phyloP scores from a whole-genome alignment of 2,113 vertebrate genomes.

The Neopipo cinnamomea region DNA sequence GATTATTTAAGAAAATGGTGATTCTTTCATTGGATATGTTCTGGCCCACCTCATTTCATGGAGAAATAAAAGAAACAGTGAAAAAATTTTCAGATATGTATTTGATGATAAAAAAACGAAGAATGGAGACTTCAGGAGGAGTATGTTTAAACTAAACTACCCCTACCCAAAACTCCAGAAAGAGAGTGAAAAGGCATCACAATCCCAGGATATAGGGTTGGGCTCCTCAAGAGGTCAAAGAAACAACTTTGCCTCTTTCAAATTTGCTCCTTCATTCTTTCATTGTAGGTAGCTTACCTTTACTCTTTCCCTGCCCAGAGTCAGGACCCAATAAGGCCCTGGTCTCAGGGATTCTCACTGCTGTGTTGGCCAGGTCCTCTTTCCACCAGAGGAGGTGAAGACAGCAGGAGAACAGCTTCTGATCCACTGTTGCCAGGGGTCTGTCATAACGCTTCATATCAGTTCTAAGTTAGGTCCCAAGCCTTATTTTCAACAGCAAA shows the following conservation, averaged over 20 bases:
- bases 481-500: not conserved
- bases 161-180: not conserved
- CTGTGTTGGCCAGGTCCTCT: not conserved
- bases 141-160: not conserved
- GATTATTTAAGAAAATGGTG: not conserved
- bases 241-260: not conserved
- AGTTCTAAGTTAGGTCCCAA: not conserved
- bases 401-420: not conserved
- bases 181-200: not conserved
- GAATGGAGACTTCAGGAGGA: not conserved
- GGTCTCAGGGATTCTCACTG: not conserved
- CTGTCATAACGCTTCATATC: rapidly evolving
- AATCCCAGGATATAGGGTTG: not conserved
- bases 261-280: not conserved
- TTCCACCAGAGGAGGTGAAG: not conserved
- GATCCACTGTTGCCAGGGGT: rapidly evolving
- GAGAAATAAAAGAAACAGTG: not conserved
- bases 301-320: not conserved
- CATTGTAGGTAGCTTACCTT: not conserved
- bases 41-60: not conserved
- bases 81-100: not conserved
- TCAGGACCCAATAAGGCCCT: not conserved
- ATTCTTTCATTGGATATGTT: not conserved
- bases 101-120: not conserved
- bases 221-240: not conserved